phyloP scores from a whole-genome alignment of 2,888 invertebrate species.

The Podabrus alpinus region DNA sequence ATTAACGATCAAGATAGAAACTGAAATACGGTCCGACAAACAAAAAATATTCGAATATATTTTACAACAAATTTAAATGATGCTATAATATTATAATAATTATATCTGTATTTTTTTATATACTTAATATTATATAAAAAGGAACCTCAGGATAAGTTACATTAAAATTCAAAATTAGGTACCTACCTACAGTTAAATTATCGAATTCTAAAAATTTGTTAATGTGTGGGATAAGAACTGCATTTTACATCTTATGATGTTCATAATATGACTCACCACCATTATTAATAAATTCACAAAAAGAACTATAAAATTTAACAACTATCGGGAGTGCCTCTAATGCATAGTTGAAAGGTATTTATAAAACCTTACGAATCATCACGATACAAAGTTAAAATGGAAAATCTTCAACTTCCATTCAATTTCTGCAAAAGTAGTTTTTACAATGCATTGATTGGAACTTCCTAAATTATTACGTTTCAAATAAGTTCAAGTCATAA shows the following conservation, averaged over 20 bases:
- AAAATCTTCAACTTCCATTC: background rate
- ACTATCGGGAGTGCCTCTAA: background rate
- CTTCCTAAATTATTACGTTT: background rate
- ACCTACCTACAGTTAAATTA: background rate
- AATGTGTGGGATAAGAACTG: background rate
- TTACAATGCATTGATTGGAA: background rate
- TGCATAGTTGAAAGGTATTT: background rate
- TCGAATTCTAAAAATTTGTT: background rate
- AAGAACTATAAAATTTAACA: background rate
- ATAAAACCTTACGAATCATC: background rate
- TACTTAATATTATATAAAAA: no score
- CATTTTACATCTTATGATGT: background rate
- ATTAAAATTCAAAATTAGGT: no score
- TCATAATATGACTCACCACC: background rate
- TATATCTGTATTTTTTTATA: no score
- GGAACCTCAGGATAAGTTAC: no score
- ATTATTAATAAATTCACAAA: background rate
- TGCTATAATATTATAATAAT: no score
- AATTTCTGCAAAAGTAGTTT: background rate
- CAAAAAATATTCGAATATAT: background rate
- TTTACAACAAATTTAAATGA: background rate
- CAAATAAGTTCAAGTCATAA: background rate
- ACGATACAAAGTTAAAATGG: background rate
- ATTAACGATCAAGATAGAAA: slow-evolving; percentile 14
- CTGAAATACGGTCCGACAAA: background rate